These are phyloP conservation scores for Gallinago undulata DNA, from an alignment of 2,113 vertebrate species.

Conservation along the genomic window DNA sequence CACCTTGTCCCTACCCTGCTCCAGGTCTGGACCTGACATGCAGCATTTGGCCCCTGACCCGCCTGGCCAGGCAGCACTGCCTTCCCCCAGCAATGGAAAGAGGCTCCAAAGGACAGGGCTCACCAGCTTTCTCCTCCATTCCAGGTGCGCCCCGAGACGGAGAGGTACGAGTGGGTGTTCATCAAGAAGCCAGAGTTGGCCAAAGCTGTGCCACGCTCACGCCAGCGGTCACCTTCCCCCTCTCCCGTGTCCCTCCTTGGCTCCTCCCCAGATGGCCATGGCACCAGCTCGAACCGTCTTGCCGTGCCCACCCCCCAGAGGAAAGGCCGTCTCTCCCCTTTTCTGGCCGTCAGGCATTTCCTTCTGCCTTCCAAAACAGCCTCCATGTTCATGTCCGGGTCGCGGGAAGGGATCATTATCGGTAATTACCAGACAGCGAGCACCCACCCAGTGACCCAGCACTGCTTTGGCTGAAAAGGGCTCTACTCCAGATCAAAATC, in stretches of 20 bases:
- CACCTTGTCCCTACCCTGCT: neutral
- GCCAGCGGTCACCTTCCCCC: conserved; percentile 14
- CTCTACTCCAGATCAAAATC: neutral
- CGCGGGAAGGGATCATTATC: conserved; percentile 73
- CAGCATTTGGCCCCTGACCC: accelerated
- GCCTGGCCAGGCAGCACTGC: accelerated
- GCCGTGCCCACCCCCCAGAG: conserved; percentile 39
- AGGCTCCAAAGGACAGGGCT: neutral
- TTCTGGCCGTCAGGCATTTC: conserved; percentile 75
- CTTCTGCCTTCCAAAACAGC: conserved; percentile 73
- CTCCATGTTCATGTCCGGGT: conserved; percentile 82
- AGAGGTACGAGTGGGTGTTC: conserved; percentile 82
- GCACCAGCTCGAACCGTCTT: conserved; percentile 65
- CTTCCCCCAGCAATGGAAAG: neutral
- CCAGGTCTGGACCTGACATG: accelerated
- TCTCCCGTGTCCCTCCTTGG: neutral
- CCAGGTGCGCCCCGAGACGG: conserved; percentile 81
- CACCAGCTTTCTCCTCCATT: neutral
- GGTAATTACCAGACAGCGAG: conserved; percentile 61
- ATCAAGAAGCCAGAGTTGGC: conserved; percentile 76
- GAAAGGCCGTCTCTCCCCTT: conserved; percentile 51
- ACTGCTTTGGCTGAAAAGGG: neutral
- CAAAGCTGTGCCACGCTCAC: conserved; percentile 56
- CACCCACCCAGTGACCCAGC: accelerated
- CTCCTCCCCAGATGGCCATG: conserved; percentile 1